Evolutionary conservation across 2,113 vertebrate species (phyloP).

Genomic region (Agapornis roseicollis): DNA sequence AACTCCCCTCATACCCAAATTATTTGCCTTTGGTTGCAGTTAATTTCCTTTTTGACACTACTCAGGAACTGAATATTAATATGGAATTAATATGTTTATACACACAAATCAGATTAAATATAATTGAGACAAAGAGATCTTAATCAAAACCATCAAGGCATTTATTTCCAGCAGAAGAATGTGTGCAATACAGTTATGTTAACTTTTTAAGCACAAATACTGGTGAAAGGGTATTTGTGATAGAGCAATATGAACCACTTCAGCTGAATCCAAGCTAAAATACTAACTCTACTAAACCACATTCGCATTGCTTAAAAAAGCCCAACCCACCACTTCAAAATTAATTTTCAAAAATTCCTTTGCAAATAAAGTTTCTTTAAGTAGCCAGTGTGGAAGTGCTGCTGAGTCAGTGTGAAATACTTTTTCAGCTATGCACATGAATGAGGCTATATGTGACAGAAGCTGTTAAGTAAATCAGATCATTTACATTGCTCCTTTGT

Average conservation of each 20-base stretch:
- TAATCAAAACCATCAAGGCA: not conserved
- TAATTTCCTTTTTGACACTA: not conserved
- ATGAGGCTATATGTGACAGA: not conserved
- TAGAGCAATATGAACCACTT: not conserved
- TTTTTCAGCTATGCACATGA: not conserved
- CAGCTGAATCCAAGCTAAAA: not conserved
- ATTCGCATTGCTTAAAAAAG: accelerated
- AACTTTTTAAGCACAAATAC: not conserved
- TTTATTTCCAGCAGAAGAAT: not conserved
- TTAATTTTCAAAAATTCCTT: not conserved
- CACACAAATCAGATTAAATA: not conserved
- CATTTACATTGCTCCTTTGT: not conserved
- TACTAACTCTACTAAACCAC: not conserved
- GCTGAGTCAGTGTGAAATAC: not conserved
- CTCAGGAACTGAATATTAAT: not conserved
- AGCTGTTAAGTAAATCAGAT: not conserved
- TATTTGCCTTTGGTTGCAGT: not conserved
- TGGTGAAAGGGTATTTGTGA: not conserved
- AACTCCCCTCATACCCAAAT: not conserved
- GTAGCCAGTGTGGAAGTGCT: not conserved
- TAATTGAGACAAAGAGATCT: not conserved
- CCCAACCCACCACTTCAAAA: not conserved
- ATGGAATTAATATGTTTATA: not conserved
- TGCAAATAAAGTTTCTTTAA: not conserved
- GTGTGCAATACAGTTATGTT: accelerated